Conservation (phyloP, 2,888 invertebrate species). For the Ethmia dodecea region DNA sequence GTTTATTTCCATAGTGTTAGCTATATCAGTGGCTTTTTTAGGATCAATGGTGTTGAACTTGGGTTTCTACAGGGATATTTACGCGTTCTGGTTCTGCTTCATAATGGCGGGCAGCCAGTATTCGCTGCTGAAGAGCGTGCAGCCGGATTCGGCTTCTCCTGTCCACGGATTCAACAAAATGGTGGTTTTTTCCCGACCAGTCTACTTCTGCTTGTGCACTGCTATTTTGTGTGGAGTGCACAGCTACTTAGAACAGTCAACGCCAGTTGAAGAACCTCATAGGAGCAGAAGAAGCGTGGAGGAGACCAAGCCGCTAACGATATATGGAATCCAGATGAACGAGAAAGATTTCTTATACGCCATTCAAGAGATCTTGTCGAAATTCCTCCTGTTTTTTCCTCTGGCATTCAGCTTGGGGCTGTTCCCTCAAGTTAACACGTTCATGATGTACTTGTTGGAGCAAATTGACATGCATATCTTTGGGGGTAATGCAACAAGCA, state of each 20-base stretch:
- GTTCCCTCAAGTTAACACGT: constrained; percentile 98
- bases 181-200: constrained; percentile 94
- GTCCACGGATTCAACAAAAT: constrained; percentile 98
- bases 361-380: constrained; percentile 85
- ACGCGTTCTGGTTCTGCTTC: constrained; percentile 96
- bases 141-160: constrained; percentile 98
- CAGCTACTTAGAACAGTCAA: constrained; percentile 47
- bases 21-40: constrained; percentile 89
- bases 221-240: constrained; percentile 69
- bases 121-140: constrained; percentile 97
- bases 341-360: constrained; percentile 79
- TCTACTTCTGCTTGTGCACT: constrained; percentile 93
- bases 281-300: constrained; percentile 48
- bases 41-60: constrained; percentile 90
- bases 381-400: constrained; percentile 93
- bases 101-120: constrained; percentile 99
- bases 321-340: constrained; percentile 67
- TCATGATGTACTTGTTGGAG: constrained; percentile 96
- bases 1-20: constrained; percentile 87
- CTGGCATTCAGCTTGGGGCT: constrained; percentile 96
- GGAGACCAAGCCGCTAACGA: constrained; percentile 44
- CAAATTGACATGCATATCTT: constrained; percentile 95
- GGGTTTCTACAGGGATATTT: constrained; percentile 93
- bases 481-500: constrained; percentile 92
- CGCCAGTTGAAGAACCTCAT: constrained; percentile 32